Evolutionary conservation across 2,113 vertebrate species (phyloP), one percentile per base, ranked within the genome.

Genomic region (Rutilus rutilus): DNA sequence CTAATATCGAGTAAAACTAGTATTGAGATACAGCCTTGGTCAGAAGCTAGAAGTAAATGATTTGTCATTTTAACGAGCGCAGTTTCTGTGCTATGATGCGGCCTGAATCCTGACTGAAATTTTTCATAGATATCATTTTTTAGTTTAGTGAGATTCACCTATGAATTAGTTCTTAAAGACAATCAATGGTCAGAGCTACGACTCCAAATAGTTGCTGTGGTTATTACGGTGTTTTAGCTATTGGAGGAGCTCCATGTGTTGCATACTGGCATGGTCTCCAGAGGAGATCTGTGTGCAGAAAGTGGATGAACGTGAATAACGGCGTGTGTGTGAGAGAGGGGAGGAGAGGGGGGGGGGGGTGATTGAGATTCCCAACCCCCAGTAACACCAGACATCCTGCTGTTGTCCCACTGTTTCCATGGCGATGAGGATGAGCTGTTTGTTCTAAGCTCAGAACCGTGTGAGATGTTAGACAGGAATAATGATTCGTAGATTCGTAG

Each of bases 351-450:
- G 8, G 33, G 15, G 67, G 25, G 67, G 25, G 81, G 27, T 83
- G 67, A 84, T 86, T 67, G 84, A 84, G 87, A 90, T 85, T 88
- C 90, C 90, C 90, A 91, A 45, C 59, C 82, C 91, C 90, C 86
- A 85, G 86, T 90, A 87, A 86, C 90, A 88, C 87, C 82, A 76
- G 89, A 91, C 92, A 93, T 95, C 92, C 95, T 94, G 93, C 94
- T 95, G 95, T 95, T 95, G 92, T 94, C 91, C 92, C 88, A 89
- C 89, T 92, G 96, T 98, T 97, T 95, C 97, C 94, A 97, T 96
- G 95, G 95, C 88, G 92, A 96, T 95, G 91, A 92, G 83, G 89
- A 94, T 89, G 92, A 93, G 92, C 94, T 95, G 93, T 94, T 89
- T 90, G 90, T 88, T 87, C 65, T 90, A 86, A 89, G 92, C 93